Evolutionary conservation across 2,113 vertebrate genomes (phyloP).

Genomic region (Cranoglanis bouderius): DNA sequence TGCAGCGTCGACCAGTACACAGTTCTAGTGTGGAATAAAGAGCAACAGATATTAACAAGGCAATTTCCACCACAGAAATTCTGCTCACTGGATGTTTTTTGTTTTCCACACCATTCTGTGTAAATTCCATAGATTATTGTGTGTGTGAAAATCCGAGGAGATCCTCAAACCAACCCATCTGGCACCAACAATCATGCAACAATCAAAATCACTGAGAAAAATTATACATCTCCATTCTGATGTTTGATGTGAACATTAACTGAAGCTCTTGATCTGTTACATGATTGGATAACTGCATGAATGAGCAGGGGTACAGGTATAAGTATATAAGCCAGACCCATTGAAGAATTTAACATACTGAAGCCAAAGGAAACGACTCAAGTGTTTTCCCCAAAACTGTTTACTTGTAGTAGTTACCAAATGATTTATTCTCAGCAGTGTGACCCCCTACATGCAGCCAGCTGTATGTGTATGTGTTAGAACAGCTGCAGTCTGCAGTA

Average conservation of each 20-base stretch:
- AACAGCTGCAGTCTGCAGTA: conserved; percentile 19
- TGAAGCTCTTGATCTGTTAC: background rate
- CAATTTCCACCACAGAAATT: background rate
- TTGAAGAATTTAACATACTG: background rate
- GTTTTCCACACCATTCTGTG: background rate
- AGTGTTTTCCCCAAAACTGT: conserved; percentile 6
- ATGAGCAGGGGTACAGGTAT: background rate
- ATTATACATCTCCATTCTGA: background rate
- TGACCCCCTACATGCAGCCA: conserved; percentile 6
- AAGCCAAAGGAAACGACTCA: background rate
- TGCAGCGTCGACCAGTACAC: too few relatives aligned
- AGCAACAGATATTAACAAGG: too few relatives aligned
- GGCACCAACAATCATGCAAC: background rate
- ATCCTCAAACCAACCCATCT: background rate
- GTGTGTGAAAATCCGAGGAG: background rate
- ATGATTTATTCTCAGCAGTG: conserved; percentile 17
- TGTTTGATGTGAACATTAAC: background rate
- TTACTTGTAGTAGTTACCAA: background rate
- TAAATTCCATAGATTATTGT: background rate
- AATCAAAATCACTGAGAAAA: too few relatives aligned
- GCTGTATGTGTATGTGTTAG: background rate
- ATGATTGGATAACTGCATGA: background rate
- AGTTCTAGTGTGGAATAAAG: too few relatives aligned
- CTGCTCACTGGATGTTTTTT: background rate
- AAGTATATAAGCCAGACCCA: background rate